These are phyloP conservation scores for Chaenodraco wilsoni DNA, from an alignment of 2,797 vertebrate genomes.

Conservation along the genomic window DNA sequence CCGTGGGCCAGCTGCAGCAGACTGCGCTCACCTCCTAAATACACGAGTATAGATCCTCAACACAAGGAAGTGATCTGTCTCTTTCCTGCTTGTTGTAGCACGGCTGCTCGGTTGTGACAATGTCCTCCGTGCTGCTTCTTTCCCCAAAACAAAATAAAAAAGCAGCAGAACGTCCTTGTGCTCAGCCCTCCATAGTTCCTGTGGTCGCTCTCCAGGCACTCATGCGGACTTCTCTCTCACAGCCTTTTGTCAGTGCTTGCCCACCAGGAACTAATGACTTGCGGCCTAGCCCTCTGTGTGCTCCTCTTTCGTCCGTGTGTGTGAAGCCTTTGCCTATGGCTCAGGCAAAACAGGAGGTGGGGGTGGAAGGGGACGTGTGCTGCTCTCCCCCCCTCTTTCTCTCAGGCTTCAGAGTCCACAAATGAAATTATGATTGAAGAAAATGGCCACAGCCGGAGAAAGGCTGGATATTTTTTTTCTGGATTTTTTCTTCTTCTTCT, in stretches of 20 bases:
- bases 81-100: conserved; percentile 38
- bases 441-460: conserved; percentile 46
- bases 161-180: conserved; percentile 29
- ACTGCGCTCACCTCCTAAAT: conserved; percentile 41
- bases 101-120: conserved; percentile 43
- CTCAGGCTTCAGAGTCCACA: conserved; percentile 61
- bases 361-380: conserved; percentile 52
- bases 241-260: conserved; percentile 78
- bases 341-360: conserved; percentile 56
- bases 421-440: conserved; percentile 71
- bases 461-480: conserved; percentile 29
- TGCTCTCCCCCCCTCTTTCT: conserved; percentile 25
- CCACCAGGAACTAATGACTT: conserved; percentile 79
- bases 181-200: conserved; percentile 54
- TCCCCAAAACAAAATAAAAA: conserved; percentile 3
- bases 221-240: conserved; percentile 56
- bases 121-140: conserved; percentile 47
- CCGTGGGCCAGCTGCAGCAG: background rate
- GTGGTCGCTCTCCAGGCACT: conserved; percentile 51
- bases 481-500: conserved; percentile 36
- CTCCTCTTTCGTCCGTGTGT: conserved; percentile 47
- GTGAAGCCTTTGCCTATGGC: conserved; percentile 58
- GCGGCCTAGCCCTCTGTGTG: conserved; percentile 74
- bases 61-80: conserved; percentile 70
- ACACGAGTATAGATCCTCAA: conserved; percentile 32